These are phyloP conservation scores for Malurus alboscapulatus DNA, from an alignment of 2,113 vertebrate genomes.

Conservation along the genomic window DNA sequence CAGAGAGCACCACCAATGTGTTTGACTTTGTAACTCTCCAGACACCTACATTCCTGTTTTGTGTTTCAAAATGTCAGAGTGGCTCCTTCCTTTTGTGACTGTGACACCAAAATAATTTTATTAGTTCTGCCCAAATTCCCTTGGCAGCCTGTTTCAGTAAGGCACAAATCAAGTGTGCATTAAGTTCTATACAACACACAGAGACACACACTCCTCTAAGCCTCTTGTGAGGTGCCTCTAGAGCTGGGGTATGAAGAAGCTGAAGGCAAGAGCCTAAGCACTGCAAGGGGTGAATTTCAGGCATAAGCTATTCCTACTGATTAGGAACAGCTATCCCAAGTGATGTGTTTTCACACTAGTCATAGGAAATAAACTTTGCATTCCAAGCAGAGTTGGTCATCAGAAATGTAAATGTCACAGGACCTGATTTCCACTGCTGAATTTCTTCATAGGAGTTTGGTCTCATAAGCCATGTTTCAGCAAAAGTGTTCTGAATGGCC, in stretches of 20 bases:
- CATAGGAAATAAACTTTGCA: background rate
- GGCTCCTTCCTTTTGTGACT: background rate
- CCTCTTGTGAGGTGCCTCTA: background rate
- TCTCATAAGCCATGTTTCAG: background rate
- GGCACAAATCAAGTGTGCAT: background rate
- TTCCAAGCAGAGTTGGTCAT: background rate
- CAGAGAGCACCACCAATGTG: background rate
- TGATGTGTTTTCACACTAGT: background rate
- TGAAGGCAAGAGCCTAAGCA: background rate
- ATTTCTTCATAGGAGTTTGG: background rate
- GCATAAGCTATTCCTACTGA: rapidly evolving
- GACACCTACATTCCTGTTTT: background rate
- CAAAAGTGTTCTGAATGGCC: background rate
- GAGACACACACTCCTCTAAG: background rate
- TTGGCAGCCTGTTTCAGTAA: background rate
- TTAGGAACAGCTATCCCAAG: background rate
- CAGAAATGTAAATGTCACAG: background rate
- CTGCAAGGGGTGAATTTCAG: background rate
- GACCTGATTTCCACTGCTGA: background rate
- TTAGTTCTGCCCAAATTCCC: background rate
- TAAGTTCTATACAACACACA: background rate
- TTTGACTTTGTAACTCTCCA: background rate
- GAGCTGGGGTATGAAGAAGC: background rate
- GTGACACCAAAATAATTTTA: background rate
- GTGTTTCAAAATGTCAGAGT: background rate